Percentiles rank a stretch among this genome's conserved stretches.
These are phyloP conservation scores for Tyrophagus putrescentiae DNA, from an alignment of 1,140 invertebrate genomes.

Conservation along the genomic window DNA sequence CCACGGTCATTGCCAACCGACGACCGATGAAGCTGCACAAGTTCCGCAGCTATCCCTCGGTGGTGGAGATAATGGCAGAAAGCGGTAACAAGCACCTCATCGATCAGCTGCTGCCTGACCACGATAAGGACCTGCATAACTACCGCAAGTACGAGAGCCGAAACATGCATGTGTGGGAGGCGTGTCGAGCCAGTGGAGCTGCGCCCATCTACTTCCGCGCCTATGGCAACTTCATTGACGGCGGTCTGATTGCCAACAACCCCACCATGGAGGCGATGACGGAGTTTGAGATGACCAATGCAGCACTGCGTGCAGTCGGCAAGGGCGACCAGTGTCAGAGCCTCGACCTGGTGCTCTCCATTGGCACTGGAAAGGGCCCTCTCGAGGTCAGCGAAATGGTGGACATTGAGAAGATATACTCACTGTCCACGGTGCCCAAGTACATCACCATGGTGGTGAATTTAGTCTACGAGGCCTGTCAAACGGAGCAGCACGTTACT, in stretches of 20 bases:
- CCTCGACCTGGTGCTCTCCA: conserved; percentile 37
- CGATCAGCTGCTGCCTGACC: conserved; percentile 39
- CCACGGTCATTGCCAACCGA: conserved; percentile 71
- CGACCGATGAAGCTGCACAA: conserved; percentile 84
- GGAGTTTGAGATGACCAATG: conserved; percentile 76
- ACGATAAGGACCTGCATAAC: neutral
- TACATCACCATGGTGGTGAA: neutral
- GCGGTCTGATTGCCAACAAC: conserved; percentile 94
- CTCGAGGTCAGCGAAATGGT: conserved; percentile 30
- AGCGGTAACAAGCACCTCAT: no score
- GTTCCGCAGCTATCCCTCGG: conserved; percentile 76
- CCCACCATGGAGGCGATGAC: conserved; percentile 84
- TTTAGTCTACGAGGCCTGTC: conserved; percentile 38
- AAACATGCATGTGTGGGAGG: conserved; percentile 52
- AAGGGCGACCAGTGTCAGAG: conserved; percentile 25
- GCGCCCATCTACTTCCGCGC: conserved; percentile 84
- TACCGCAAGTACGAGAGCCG: neutral
- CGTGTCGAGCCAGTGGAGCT: conserved; percentile 73
- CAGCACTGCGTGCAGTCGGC: neutral
- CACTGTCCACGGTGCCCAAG: neutral
- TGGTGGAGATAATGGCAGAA: no score
- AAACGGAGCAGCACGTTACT: conserved; percentile 73
- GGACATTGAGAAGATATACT: conserved; percentile 1
- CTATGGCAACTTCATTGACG: conserved; percentile 70
- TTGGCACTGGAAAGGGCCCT: conserved; percentile 37